Evolutionary conservation across 2,113 vertebrate genomes (phyloP).

Genomic region (Lontra canadensis): DNA sequence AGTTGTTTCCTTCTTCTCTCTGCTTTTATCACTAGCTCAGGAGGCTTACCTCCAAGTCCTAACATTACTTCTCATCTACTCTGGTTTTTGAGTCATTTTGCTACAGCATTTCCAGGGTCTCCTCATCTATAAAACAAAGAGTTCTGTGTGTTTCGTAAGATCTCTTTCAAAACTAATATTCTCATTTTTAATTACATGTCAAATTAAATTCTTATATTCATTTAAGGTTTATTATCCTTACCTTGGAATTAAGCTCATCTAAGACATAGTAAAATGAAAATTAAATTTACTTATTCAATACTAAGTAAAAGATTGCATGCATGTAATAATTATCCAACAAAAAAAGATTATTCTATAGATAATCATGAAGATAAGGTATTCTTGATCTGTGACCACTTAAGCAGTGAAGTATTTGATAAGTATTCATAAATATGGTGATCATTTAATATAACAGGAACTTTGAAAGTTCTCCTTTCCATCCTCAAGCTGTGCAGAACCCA

Average conservation of each 20-base stretch:
- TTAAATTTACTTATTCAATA: not conserved
- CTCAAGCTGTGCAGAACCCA: not conserved
- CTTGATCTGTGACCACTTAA: not conserved
- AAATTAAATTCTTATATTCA: constrained; percentile 36
- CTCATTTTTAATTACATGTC: not conserved
- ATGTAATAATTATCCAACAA: not conserved
- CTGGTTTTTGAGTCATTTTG: constrained; percentile 8
- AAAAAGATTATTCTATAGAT: not conserved
- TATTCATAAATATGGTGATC: not conserved
- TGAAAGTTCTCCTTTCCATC: not conserved
- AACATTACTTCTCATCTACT: not conserved
- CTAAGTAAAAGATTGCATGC: not conserved
- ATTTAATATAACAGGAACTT: not conserved
- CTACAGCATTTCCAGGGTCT: not conserved
- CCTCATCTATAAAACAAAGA: not conserved
- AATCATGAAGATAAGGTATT: not conserved
- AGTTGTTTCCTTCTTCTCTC: not conserved
- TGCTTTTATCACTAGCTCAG: not conserved
- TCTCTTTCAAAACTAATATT: not conserved
- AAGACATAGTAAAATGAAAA: not conserved
- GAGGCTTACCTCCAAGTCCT: not conserved
- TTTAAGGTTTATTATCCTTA: not conserved
- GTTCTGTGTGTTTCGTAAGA: not conserved
- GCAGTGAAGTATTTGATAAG: not conserved
- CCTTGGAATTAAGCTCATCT: not conserved